These are phyloP conservation scores for Isotomurus palustris DNA, from an alignment of 2,888 invertebrate genomes.

Conservation along the genomic window DNA sequence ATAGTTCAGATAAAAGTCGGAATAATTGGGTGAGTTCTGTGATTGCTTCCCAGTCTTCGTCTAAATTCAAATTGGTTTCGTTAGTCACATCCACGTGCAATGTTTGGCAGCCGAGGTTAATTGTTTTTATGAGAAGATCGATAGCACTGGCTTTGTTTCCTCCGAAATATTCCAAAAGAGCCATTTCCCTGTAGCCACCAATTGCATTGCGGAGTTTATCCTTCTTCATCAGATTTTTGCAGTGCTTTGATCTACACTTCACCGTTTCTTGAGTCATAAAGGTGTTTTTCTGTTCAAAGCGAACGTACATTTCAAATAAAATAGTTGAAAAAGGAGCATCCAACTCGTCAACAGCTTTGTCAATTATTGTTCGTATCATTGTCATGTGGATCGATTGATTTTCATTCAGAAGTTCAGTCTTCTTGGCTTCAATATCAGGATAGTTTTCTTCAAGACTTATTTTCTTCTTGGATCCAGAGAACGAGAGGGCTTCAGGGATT, in stretches of 20 bases:
- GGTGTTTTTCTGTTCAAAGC: conserved; percentile 36
- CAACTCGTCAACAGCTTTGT: conserved; percentile 25
- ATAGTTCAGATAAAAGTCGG: conserved; percentile 35
- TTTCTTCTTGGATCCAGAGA: neutral
- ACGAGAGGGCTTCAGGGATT: neutral
- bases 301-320: conserved; percentile 35
- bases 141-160: conserved; percentile 25
- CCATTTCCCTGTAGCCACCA: conserved; percentile 37
- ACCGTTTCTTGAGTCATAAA: neutral
- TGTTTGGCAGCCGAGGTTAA: conserved; percentile 28
- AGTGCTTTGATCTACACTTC: conserved; percentile 29
- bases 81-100: conserved; percentile 18
- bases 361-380: conserved; percentile 27
- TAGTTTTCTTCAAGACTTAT: conserved; percentile 3
- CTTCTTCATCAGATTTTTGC: conserved; percentile 35
- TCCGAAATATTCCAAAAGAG: conserved; percentile 40
- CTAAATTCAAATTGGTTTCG: conserved; percentile 11
- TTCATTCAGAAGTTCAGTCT: conserved; percentile 7
- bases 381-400: conserved; percentile 24
- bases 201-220: conserved; percentile 39
- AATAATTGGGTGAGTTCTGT: conserved; percentile 34
- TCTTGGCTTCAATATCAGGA: neutral
- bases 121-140: conserved; percentile 35
- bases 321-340: conserved; percentile 30
- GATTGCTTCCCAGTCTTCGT: conserved; percentile 27